Base-by-base conservation (phyloP, 2,797 vertebrate genomes). In the Aphelocoma californica region DNA sequence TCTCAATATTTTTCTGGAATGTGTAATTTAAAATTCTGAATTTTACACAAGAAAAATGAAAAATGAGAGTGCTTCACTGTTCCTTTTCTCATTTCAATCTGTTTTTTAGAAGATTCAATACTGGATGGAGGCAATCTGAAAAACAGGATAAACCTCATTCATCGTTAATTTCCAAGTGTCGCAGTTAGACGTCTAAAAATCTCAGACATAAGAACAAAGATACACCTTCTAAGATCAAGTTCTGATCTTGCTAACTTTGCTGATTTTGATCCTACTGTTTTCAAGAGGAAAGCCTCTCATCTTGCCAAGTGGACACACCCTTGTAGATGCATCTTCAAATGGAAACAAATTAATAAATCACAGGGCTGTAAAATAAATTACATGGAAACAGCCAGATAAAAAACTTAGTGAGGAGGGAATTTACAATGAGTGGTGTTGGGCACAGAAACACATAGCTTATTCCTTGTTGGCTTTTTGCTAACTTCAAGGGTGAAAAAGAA, bases 51-150 rank as follows among this genome's bases (percentile, higher is more conserved):
- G n/a, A 28, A 42, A 31, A 64, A 32, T 2, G 3, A 61, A 69
- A 83, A 34, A 19, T 0, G 1, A 18, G 1, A 12, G 9, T 26
- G 9, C 4, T 64, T 42, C 17, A 56, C 19, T 40, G 29, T n/a
- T 85, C 14, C 2, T 86, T 14, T 57, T 71, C 44, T 6, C 6
- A 32, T 86, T 88, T 88, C 20, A 71, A 36, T 23, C 44, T 73
- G 25, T 47, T 58, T 77, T 69, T 15, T 24, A 25, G 44, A 84
- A 54, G 7, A 66, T 71, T 8, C 2, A 5, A 50, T 58, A 45
- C 4, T 15, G 14, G 54, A 50, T 31, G 38, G 44, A 64, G 3
- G 17, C 5, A 26, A 11, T 67, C 40, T 54, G 45, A 79, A 85
- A 90, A 74, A 57, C 4, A 26, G 10, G 10, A 42, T 71, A 26